Evolutionary conservation across 2,888 invertebrate species (phyloP).

Genomic region (Venustoraphidia nigricollis): DNA sequence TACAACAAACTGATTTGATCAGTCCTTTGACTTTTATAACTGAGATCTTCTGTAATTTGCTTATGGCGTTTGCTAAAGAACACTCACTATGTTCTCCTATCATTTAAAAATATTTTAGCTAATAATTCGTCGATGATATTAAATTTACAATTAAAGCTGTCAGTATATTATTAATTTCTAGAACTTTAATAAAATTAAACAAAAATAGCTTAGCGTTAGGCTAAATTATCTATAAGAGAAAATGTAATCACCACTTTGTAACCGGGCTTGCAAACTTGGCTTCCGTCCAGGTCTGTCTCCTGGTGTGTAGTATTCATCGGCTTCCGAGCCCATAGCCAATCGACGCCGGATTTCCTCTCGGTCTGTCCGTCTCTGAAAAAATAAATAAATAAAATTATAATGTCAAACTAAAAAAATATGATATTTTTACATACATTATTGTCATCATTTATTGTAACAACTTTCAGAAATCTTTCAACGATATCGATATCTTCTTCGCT

Average conservation of each 20-base stretch:
- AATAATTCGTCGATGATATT: too few relatives aligned
- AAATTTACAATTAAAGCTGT: too few relatives aligned
- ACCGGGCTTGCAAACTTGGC: constrained; percentile 72
- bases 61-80: too few relatives aligned
- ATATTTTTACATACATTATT: constrained; percentile 15
- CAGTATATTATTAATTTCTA: too few relatives aligned
- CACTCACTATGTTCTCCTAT: too few relatives aligned
- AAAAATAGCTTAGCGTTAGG: too few relatives aligned
- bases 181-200: too few relatives aligned
- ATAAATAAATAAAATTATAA: constrained; percentile 8
- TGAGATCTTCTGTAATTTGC: too few relatives aligned
- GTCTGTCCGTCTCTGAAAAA: constrained; percentile 71
- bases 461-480: constrained; percentile 38
- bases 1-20: too few relatives aligned
- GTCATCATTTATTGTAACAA: constrained; percentile 34
- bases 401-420: constrained; percentile 5
- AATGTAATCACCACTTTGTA: constrained; percentile 58
- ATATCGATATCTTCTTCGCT: constrained; percentile 38
- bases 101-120: too few relatives aligned
- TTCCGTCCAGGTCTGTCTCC: constrained; percentile 61
- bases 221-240: background rate
- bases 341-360: constrained; percentile 81
- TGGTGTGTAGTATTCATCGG: constrained; percentile 53
- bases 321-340: constrained; percentile 71
- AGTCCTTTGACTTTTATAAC: too few relatives aligned